Base-by-base conservation (phyloP, 2,113 vertebrate genomes). In the Microcebus jonahi region DNA sequence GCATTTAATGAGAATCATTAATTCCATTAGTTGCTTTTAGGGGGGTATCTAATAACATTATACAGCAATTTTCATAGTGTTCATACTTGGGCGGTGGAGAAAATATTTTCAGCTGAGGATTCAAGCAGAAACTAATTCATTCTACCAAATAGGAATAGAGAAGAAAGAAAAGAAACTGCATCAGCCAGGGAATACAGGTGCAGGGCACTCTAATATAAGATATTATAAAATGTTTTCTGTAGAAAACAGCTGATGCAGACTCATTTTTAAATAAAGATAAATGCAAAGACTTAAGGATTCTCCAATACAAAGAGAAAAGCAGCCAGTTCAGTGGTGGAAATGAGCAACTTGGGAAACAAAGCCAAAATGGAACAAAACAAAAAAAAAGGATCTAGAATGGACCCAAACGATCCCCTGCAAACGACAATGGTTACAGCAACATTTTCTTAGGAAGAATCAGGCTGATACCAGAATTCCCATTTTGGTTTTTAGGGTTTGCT, bases 71-170 rank as follows among this genome's bases (percentile, higher is more conserved):
- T 90, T 89, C 80, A 53, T 31, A 36, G 42, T 82, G 55, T 80
- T 21, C 79, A 89, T 39, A 77, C 29, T 88, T 90, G 53, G 17
- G 57, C 8, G n/a, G 36, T 45, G 8, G 14, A 92, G 75, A 79
- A 95, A 94, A 80, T 71, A 94, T 83, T 88, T 92, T 92, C 53
- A 90, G 77, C 31, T 89, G 25, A 83, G 65, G n/a, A 77, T 76
- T 79, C 9, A 91, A 88, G 53, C 15, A 91, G 65, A 25, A 96
- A 81, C 27, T 42, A 55, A 88, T 85, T 59, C 23, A 13, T 88
- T 85, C 81, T 85, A 57, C 29, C 50, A 91, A 39, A 82, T 65
- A 15, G 18, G 50, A 94, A 82, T 29, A 88, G 21, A 97, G 70
- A 61, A 29, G 53, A 36, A 34, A 63, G 65, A 57, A 90, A 90